These are phyloP conservation scores for Rhabdophis nuchalis DNA, from an alignment of 2,797 vertebrate genomes.

Conservation along the genomic window DNA sequence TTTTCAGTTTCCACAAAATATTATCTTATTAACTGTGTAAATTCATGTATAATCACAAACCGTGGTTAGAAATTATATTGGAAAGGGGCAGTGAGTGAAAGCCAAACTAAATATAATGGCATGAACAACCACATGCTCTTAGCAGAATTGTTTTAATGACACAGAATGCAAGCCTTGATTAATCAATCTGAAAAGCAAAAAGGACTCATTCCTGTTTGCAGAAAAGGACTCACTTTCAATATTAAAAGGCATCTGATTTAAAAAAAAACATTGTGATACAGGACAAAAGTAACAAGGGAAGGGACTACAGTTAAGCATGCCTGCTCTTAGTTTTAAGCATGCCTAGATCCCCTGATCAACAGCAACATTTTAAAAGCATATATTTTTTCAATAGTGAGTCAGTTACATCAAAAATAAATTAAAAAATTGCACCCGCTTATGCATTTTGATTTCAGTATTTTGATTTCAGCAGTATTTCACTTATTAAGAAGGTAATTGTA, in stretches of 20 bases:
- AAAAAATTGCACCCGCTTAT: slow-evolving; percentile 36
- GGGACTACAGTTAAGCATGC: neutral
- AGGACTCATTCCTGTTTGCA: neutral
- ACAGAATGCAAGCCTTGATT: neutral
- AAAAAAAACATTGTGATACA: neutral
- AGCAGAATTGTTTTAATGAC: neutral
- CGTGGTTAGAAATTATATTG: neutral
- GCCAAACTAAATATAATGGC: neutral
- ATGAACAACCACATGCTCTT: neutral
- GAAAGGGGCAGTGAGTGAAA: neutral
- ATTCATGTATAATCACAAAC: neutral
- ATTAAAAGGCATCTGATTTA: neutral
- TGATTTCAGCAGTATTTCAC: slow-evolving; percentile 35
- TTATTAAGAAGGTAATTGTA: slow-evolving; percentile 44
- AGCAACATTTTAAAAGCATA: neutral
- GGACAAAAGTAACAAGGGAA: neutral
- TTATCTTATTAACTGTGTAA: neutral
- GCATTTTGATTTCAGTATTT: slow-evolving; percentile 10
- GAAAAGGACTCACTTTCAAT: neutral
- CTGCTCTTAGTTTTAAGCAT: neutral
- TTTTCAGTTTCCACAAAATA: neutral
- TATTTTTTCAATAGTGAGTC: slow-evolving; percentile 14
- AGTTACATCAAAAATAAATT: slow-evolving; percentile 28
- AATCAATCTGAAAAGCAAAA: neutral
- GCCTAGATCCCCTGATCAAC: neutral